phyloP scores from a whole-genome alignment of 2,888 invertebrate genomes.

The Dysmachus trigonus region DNA sequence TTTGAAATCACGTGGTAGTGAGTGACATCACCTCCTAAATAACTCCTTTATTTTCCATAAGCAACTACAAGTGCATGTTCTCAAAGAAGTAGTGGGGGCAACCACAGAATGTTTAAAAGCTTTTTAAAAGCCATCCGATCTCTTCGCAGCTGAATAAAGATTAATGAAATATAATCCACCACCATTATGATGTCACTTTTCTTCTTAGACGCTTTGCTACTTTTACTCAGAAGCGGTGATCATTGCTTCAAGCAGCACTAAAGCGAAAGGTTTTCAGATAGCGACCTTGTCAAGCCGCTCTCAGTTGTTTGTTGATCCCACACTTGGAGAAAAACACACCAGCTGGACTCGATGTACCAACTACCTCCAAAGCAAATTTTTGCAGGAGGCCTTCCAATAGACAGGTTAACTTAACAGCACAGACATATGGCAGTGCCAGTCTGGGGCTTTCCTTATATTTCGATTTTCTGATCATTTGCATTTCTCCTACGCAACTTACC shows the following conservation, averaged over 20 bases:
- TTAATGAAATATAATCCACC: neutral
- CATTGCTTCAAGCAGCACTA: neutral
- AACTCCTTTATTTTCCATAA: neutral
- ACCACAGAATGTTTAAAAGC: neutral
- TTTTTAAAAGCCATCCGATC: neutral
- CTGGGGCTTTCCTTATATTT: neutral
- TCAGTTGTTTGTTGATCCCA: constrained; percentile 13
- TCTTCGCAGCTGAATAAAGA: neutral
- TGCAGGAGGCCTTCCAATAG: constrained; percentile 15
- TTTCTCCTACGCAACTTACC: constrained; percentile 1
- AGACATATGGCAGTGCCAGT: neutral
- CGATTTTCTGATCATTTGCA: constrained; percentile 19
- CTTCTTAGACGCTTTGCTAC: neutral
- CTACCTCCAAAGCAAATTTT: neutral
- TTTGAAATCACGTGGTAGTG: neutral
- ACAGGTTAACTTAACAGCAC: neutral
- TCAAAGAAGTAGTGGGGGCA: neutral
- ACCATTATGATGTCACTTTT: neutral
- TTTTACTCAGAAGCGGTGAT: neutral
- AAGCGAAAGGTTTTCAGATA: neutral
- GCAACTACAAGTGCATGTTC: neutral
- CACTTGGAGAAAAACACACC: neutral
- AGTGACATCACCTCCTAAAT: neutral
- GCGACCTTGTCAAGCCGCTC: neutral
- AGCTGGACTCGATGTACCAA: neutral